Evolutionary conservation across 2,797 vertebrate genomes (phyloP).

Genomic region (Paedocypris micromegethes): DNA sequence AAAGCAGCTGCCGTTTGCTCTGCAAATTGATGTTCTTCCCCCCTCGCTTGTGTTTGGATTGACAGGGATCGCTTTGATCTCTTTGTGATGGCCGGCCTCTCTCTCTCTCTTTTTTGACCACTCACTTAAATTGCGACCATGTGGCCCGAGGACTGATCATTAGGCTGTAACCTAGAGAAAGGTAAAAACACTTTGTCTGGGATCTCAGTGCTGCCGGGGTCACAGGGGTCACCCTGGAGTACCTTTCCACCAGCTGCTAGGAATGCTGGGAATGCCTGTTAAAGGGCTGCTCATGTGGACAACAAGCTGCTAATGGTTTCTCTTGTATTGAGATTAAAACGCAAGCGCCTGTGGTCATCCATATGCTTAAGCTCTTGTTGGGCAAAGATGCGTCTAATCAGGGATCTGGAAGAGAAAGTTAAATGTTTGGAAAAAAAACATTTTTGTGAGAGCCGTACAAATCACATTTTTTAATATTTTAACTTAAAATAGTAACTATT

Average conservation of each 20-base stretch:
- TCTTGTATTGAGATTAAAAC: background rate
- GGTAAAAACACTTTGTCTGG: constrained; percentile 45
- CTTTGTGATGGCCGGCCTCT: constrained; percentile 21
- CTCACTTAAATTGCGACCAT: constrained; percentile 44
- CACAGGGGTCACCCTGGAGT: constrained; percentile 42
- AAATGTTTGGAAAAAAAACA: background rate
- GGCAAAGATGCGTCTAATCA: background rate
- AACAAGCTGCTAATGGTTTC: constrained; percentile 32
- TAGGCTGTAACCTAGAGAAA: constrained; percentile 32
- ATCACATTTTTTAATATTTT: no score
- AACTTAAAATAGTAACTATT: no score
- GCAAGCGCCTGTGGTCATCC: background rate
- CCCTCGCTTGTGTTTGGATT: constrained; percentile 30
- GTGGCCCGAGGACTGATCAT: constrained; percentile 41
- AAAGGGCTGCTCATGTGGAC: constrained; percentile 29
- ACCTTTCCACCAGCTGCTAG: constrained; percentile 46
- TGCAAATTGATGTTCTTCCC: constrained; percentile 44
- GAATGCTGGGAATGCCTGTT: constrained; percentile 45
- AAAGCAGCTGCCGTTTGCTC: constrained; percentile 47
- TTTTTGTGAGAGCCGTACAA: no score
- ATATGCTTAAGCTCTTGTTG: background rate
- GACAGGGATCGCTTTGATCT: constrained; percentile 45
- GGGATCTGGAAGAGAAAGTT: background rate
- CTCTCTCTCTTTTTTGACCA: constrained; percentile 30
- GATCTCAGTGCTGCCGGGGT: constrained; percentile 40